phyloP scores from a whole-genome alignment of 2,888 invertebrate genomes.

The Matsumyia berberina region DNA sequence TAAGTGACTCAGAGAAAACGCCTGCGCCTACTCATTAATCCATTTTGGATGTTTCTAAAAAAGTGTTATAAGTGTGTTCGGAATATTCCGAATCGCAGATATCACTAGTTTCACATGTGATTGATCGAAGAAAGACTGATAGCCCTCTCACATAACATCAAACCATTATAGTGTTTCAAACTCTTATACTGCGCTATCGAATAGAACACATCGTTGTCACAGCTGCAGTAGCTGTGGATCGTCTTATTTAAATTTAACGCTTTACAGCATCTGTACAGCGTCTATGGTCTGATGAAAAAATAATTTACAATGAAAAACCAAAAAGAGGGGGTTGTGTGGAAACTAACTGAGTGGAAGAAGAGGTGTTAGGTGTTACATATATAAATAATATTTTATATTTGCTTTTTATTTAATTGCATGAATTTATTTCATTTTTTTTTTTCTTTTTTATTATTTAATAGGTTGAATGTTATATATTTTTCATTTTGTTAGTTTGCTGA shows the following conservation, averaged over 20 bases:
- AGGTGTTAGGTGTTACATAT: neutral
- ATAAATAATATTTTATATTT: constrained; percentile 28
- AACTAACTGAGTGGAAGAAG: neutral
- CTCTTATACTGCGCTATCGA: neutral
- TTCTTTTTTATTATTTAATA: constrained; percentile 12
- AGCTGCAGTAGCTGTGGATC: neutral
- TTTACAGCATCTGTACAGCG: neutral
- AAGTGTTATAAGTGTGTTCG: too few relatives aligned
- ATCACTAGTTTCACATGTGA: too few relatives aligned
- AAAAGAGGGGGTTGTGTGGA: neutral
- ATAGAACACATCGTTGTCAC: neutral
- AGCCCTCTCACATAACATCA: too few relatives aligned
- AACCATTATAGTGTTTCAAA: neutral
- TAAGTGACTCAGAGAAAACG: too few relatives aligned
- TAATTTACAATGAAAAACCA: neutral
- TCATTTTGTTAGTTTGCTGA: constrained; percentile 84
- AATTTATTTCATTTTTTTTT: constrained; percentile 35
- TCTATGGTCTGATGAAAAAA: neutral
- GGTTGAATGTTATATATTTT: constrained; percentile 46
- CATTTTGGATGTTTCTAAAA: too few relatives aligned
- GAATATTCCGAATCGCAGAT: too few relatives aligned
- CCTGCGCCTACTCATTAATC: too few relatives aligned
- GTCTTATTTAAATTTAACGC: neutral
- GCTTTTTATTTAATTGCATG: constrained; percentile 43
- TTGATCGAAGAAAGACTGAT: too few relatives aligned